A percentile compares a stretch with the other conserved stretches of the same genome.
These are phyloP conservation scores for Pteronura brasiliensis DNA, from an alignment of 2,113 vertebrate genomes.

Conservation along the genomic window DNA sequence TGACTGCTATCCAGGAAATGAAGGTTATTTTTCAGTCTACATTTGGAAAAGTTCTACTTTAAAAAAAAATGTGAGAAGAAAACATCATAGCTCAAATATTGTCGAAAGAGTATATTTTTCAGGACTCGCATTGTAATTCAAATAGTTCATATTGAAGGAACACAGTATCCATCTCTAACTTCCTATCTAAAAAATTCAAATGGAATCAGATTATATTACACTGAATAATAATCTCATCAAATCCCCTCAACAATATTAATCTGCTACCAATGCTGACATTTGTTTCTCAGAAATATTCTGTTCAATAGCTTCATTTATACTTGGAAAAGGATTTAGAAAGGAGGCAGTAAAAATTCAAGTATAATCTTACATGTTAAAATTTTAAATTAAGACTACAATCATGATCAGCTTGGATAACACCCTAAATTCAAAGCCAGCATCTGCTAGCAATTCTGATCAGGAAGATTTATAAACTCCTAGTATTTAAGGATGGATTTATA, in stretches of 20 bases:
- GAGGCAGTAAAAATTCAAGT: constrained; percentile 62
- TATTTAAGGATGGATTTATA: constrained; percentile 1
- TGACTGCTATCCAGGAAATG: constrained; percentile 20
- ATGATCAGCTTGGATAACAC: constrained; percentile 69
- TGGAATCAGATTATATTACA: constrained; percentile 59
- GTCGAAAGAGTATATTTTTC: constrained; percentile 18
- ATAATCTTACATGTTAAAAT: constrained; percentile 68
- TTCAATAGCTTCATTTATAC: constrained; percentile 76
- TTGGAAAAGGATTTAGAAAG: constrained; percentile 79
- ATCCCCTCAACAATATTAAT: constrained; percentile 76
- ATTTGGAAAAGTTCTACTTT: constrained; percentile 30
- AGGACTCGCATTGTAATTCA: constrained; percentile 55
- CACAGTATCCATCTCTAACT: constrained; percentile 1
- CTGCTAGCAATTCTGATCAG: constrained; percentile 65
- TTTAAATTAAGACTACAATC: constrained; percentile 64
- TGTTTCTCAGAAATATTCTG: constrained; percentile 79
- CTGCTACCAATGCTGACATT: constrained; percentile 57
- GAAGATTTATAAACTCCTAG: constrained; percentile 27
- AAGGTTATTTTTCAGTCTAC: constrained; percentile 58
- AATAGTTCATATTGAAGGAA: constrained; percentile 26
- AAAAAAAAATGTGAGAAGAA: neutral
- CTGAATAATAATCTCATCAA: constrained; percentile 76
- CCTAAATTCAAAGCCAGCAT: constrained; percentile 56
- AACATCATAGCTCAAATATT: constrained; percentile 40
- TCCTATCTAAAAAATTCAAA: constrained; percentile 47